Percentiles rank a stretch among this genome's conserved stretches.
These are phyloP conservation scores for Sorex araneus DNA, from an alignment of 2,113 vertebrate genomes.

Conservation along the genomic window DNA sequence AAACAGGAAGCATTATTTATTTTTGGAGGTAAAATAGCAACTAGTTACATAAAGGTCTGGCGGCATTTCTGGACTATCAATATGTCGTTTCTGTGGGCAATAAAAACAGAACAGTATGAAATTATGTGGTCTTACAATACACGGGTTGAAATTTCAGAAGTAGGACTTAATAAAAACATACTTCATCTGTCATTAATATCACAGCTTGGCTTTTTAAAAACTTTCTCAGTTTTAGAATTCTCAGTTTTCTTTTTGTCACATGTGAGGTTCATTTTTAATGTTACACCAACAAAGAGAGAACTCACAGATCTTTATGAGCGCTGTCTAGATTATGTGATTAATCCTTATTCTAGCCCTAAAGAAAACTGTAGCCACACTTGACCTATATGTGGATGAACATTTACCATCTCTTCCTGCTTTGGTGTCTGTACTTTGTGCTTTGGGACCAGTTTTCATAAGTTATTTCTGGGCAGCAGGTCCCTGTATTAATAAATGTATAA, in stretches of 20 bases:
- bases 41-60: constrained; percentile 90
- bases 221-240: constrained; percentile 42
- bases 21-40: constrained; percentile 90
- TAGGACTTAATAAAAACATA: constrained; percentile 79
- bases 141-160: constrained; percentile 65
- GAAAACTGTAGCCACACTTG: not conserved
- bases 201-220: constrained; percentile 57
- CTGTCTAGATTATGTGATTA: constrained; percentile 58
- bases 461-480: not conserved
- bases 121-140: constrained; percentile 76
- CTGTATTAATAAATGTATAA: not conserved
- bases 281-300: constrained; percentile 30
- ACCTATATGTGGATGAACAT: not conserved
- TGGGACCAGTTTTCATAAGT: not conserved
- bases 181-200: constrained; percentile 76
- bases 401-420: not conserved
- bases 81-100: constrained; percentile 87
- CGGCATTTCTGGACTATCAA: constrained; percentile 88
- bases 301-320: not conserved
- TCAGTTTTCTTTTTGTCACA: constrained; percentile 62
- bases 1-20: constrained; percentile 89
- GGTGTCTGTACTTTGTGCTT: not conserved
- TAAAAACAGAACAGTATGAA: constrained; percentile 86
- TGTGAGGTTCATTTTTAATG: constrained; percentile 67
- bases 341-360: not conserved